A percentile compares a stretch with the other conserved stretches of the same genome.
Evolutionary conservation across 2,113 vertebrate genomes (phyloP).

Genomic region (Aphyosemion australe): DNA sequence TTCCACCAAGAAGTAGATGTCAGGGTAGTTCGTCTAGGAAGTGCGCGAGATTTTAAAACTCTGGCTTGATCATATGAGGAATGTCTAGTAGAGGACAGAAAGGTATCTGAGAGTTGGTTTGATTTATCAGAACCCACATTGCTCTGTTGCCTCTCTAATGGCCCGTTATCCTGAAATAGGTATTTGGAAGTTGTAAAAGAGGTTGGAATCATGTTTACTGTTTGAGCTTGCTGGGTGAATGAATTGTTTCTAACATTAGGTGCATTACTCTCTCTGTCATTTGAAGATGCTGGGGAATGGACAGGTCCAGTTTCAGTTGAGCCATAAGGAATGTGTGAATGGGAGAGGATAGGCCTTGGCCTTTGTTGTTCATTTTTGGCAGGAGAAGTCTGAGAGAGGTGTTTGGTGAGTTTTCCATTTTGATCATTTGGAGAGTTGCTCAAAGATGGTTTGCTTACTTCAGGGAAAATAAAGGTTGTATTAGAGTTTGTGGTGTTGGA

Average conservation of each 20-base stretch:
- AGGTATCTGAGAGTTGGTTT: constrained; percentile 18
- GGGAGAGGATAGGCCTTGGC: constrained; percentile 31
- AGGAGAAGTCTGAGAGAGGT: constrained; percentile 23
- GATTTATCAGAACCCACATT: constrained; percentile 20
- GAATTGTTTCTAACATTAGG: constrained; percentile 19
- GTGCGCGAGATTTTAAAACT: constrained; percentile 18
- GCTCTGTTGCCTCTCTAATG: constrained; percentile 27
- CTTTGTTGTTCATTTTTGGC: constrained; percentile 47
- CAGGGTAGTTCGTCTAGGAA: constrained; percentile 52
- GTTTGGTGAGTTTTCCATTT: constrained; percentile 21
- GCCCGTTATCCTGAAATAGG: constrained; percentile 20
- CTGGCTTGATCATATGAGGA: constrained; percentile 25
- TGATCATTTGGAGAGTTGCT: constrained; percentile 21
- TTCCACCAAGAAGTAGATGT: constrained; percentile 62
- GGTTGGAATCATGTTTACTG: constrained; percentile 14
- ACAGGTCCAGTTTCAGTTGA: constrained; percentile 18
- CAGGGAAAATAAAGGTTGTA: constrained; percentile 15
- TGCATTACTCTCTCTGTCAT: constrained; percentile 24
- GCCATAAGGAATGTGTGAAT: constrained; percentile 30
- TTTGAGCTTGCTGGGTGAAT: constrained; percentile 33
- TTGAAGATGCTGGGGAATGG: constrained; percentile 14
- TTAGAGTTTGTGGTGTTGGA: constrained; percentile 38
- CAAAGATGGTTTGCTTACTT: constrained; percentile 18
- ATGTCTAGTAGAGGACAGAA: constrained; percentile 19
- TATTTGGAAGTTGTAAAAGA: constrained; percentile 27